Conservation (phyloP, 2,113 vertebrate species). For the Sapayoa aenigma region DNA sequence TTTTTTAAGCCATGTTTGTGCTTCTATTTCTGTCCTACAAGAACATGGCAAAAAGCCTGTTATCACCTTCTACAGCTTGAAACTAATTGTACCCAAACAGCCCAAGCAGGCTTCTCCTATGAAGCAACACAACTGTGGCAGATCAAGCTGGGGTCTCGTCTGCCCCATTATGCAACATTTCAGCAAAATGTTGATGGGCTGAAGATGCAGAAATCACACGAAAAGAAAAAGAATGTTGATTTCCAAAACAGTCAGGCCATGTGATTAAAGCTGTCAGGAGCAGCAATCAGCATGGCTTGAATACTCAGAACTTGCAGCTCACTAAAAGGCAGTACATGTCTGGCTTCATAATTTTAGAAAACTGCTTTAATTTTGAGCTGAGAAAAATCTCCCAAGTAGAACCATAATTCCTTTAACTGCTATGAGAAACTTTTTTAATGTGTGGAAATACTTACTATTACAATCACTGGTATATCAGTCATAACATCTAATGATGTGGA, state of each 20-base stretch:
- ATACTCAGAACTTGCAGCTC: neutral
- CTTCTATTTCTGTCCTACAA: neutral
- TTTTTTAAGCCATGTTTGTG: neutral
- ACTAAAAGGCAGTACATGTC: neutral
- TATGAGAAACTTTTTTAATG: slow-evolving; percentile 65
- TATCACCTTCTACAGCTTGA: neutral
- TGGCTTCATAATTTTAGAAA: neutral
- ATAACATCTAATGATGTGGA: slow-evolving; percentile 80
- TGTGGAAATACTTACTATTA: slow-evolving; percentile 56
- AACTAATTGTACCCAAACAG: neutral
- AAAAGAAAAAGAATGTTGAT: neutral
- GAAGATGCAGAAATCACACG: neutral
- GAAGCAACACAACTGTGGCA: neutral
- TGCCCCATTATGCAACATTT: neutral
- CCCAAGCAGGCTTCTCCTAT: neutral
- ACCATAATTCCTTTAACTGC: slow-evolving; percentile 36
- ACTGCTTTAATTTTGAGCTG: neutral
- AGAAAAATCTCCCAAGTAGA: slow-evolving; percentile 22
- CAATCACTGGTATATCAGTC: slow-evolving; percentile 62
- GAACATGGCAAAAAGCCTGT: neutral
- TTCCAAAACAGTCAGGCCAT: neutral
- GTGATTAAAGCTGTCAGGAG: neutral
- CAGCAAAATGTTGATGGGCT: neutral
- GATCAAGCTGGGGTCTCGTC: neutral
- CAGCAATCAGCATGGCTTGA: neutral